Percentiles rank a stretch among this genome's conserved stretches.
Conservation (phyloP, 2,113 vertebrate species). For the Rhineura floridana region DNA sequence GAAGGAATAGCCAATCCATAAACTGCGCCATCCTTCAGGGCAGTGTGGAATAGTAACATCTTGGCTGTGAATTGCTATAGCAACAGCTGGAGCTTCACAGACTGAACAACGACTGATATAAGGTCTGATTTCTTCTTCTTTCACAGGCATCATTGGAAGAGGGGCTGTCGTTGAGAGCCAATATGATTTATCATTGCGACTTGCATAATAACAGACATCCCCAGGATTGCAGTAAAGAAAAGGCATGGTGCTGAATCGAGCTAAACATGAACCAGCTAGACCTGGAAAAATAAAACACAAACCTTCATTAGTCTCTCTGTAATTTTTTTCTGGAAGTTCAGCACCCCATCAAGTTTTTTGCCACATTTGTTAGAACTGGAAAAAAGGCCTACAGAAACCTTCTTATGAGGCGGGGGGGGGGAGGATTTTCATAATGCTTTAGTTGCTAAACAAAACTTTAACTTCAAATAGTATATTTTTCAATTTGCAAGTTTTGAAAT, state of each 20-base stretch:
- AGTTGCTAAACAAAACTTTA: background rate
- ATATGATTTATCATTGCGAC: slow-evolving; percentile 96
- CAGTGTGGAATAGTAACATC: slow-evolving; percentile 93
- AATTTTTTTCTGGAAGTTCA: background rate
- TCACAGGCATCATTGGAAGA: slow-evolving; percentile 98
- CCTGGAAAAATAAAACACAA: slow-evolving; percentile 72
- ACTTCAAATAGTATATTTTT: background rate
- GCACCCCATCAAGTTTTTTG: background rate
- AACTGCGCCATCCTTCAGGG: slow-evolving; percentile 91
- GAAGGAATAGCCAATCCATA: slow-evolving; percentile 99
- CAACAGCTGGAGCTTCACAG: slow-evolving; percentile 94
- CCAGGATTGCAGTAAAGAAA: slow-evolving; percentile 98
- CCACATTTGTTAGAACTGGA: background rate
- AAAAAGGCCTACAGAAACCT: background rate
- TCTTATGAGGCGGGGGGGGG: background rate
- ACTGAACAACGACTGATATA: slow-evolving; percentile 98
- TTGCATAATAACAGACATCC: slow-evolving; percentile 94
- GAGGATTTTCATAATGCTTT: background rate
- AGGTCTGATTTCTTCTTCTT: slow-evolving; percentile 86
- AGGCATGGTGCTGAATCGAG: slow-evolving; percentile 94
- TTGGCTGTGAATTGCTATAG: slow-evolving; percentile 95
- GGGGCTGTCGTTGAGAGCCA: slow-evolving; percentile 96
- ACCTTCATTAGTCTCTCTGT: background rate
- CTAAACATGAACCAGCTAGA: slow-evolving; percentile 93
- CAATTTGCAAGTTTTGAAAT: background rate